Base-by-base conservation (phyloP, 2,888 invertebrate genomes). In the Bembecia ichneumoniformis region DNA sequence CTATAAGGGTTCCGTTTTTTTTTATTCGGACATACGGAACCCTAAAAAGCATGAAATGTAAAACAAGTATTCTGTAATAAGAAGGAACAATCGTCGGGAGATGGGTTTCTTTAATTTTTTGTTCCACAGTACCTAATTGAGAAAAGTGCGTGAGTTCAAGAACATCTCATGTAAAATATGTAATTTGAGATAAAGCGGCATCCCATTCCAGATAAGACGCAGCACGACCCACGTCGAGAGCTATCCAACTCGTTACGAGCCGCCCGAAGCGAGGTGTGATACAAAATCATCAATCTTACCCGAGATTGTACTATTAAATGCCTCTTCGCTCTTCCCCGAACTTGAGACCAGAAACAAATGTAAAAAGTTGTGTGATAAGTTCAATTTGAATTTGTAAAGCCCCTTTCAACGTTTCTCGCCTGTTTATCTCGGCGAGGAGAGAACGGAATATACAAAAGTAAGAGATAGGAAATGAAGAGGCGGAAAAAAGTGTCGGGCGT, bases 361-460 rank as follows among this genome's bases (percentile, higher is more conserved):
- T 87, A 87, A 87, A 87, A 87, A 87, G 86, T 87, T 87, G 83
- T 84, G 87, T 86, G 87, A 87, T 87, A 87, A 87, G 86, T 87
- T 84, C 87, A 86, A 87, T 87, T 87, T 86, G 87, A 87, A 87
- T 87, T 87, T 87, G 87, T 86, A 87, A 87, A 87, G 87, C 87
- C 84, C 87, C 82, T 87, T 87, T 87, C 84, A 84, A 68, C 87
- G 82, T 82, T 82, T 82, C 83, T 82, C 87, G 82, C 83, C 86
- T 84, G 87, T 86, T 87, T 87, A 87, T 87, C 87, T 84, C 80
- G 74, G 73, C 74, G 70, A 74, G 78, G 79, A 84, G 72, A 76
- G 83, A 83, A 78, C 82, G 77, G 73, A 82, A 84, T 86, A 86
- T 86, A 87, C 86, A 86, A 87, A 86, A 86, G 87, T 87, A 86